Base-by-base conservation (phyloP, 2,113 vertebrate genomes). In the Callorhinus ursinus region DNA sequence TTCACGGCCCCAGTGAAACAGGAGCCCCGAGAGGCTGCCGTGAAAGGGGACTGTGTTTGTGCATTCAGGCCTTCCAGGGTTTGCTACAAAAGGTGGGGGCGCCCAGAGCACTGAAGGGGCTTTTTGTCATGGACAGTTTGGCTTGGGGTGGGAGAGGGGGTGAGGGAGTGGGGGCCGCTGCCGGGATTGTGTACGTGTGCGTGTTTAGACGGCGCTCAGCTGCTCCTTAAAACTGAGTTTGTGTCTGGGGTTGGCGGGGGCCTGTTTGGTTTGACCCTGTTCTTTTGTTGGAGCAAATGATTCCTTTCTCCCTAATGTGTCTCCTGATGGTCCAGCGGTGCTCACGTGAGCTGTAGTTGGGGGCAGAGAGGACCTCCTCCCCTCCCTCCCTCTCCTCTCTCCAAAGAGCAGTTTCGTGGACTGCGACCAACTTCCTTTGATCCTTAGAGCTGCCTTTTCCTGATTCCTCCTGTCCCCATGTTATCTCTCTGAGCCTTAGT, bases 11-110 rank as follows among this genome's bases (percentile, higher is more conserved):
- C 80, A 95, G 97, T 98, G 99, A 99, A 99, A 99, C 98, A 95
- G 98, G 99, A 99, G 98, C 98, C 98, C 96, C 74, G 59, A 61
- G 71, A 89, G 98, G 96, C 98, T 96, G 94, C 97, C 96, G 98
- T 98, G 98, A 98, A 99, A 98, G 98, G 98, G 96, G 96, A 98
- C 98, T 99, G 99, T 99, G 99, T 99, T 99, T 99, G 99, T 98
- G 99, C 99, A 98, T 97, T 98, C 99, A 99, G 99, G 99, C 99
- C 99, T 99, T 99, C 98, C 88, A 98, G 96, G 99, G 98, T 99
- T 98, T 98, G 99, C 99, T 99, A 98, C 89, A 88, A 98, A 93
- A 98, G 98, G 94, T 97, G 96, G 98, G 97, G 97, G 97, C 96
- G 69, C 98, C 83, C 74, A 5, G 91, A 95, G 96, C 96, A 31